Percentiles rank a stretch among this genome's conserved stretches.
Conservation (phyloP, 2,888 invertebrate genomes). For the Tuta absoluta region DNA sequence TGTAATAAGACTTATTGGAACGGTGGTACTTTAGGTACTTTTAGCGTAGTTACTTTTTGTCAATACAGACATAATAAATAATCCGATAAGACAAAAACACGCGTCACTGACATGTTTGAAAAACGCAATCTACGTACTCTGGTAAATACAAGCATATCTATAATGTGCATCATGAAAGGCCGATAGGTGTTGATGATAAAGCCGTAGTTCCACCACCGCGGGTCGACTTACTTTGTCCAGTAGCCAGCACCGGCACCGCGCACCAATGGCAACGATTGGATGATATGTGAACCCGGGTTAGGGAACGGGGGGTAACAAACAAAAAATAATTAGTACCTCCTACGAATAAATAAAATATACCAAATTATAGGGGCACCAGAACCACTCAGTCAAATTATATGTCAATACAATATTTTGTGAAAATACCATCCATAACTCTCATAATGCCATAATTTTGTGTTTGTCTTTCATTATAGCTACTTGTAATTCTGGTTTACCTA, state of each 20-base stretch:
- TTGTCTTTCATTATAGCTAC: no score
- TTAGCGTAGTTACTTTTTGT: no score
- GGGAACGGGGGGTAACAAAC: slow-evolving; percentile 67
- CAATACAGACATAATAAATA: no score
- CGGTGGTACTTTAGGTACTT: no score
- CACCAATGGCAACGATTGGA: slow-evolving; percentile 65
- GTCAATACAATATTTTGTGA: neutral
- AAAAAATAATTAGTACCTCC: slow-evolving; percentile 78
- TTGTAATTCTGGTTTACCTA: no score
- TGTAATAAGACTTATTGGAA: no score
- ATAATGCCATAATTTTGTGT: no score
- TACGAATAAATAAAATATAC: slow-evolving; percentile 43
- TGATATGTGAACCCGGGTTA: slow-evolving; percentile 72
- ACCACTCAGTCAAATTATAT: neutral
- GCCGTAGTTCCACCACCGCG: slow-evolving; percentile 43
- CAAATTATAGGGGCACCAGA: neutral
- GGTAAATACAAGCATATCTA: no score
- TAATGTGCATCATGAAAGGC: slow-evolving; percentile 8
- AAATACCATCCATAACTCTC: neutral
- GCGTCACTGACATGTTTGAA: no score
- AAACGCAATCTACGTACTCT: no score
- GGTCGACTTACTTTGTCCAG: slow-evolving; percentile 71
- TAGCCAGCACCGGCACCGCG: slow-evolving; percentile 57
- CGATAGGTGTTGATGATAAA: neutral
- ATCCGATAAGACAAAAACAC: no score